Evolutionary conservation across 2,888 invertebrate genomes (phyloP), one percentile per base, ranked within the genome.

Genomic region (Phasia obesa): DNA sequence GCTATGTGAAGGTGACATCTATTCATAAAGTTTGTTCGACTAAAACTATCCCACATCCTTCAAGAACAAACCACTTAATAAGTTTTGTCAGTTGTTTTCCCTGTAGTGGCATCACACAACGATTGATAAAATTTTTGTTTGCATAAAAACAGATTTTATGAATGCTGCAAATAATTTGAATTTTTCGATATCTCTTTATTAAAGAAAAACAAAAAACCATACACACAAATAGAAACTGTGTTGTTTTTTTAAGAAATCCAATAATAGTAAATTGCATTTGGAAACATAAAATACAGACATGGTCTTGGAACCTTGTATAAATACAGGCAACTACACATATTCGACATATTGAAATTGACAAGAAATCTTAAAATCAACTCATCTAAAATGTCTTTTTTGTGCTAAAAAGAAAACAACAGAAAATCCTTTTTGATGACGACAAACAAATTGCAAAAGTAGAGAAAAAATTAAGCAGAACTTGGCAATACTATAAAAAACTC

Each of bases 251-350:
- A 21, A 15, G 38, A 44, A 17, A 49, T 65, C 38, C 69, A 81
- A 81, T 81, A 74, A 62, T 31, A 70, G 64, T 80, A 69, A 79
- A 80, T 71, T 83, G 83, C 75, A 80, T 67, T 80, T 71, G 79
- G 49, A 13, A 80, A 38, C 64, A 75, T 83, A 70, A 80, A 80
- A 75, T 67, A 60, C 79, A 83, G 57, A 79, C 69, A 71, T 60
- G 31, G 23, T 44, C 57, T 27, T 75, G 51, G 38, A 64, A 27
- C 44, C 19, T 42, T 25, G 13, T 2, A 21, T 4, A 44, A 35
- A 23, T 19, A 51, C n/a, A 64, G n/a, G 21, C 53, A 31, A 17
- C 11, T 44, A 25, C 27, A 71, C 47, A 51, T 27, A 64, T 51
- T 53, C 62, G 53, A 55, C 27, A 27, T 47, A 35, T 55, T 23